Base-by-base conservation (phyloP, 2,113 vertebrate genomes). In the Andinoacara biseriatus region DNA sequence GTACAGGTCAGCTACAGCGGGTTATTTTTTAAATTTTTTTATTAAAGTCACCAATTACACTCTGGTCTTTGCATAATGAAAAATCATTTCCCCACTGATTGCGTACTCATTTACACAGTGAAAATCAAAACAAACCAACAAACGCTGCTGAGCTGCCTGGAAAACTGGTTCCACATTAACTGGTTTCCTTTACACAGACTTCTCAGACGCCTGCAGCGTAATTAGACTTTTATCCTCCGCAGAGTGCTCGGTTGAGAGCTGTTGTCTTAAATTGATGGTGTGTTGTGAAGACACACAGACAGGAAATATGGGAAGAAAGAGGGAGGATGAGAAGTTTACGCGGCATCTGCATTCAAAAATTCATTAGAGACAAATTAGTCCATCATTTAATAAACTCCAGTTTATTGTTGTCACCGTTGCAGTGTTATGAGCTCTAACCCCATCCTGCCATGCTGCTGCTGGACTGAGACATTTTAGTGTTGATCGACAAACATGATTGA, bases 391-490 rank as follows among this genome's bases (percentile, higher is more conserved):
- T n/a, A 38, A 33, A 49, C 6, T 4, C 46, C 46, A 72, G 26
- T 72, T 54, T 72, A n/a, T 72, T 3, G n/a, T 72, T 72, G 52
- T 10, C 67, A 8, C 46, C 3, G 2, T 46, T 52, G 26, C 43
- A 31, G 65, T 31, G 18, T 72, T 72, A 31, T 54, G 18, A 54
- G 43, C 43, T 72, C 65, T 13, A 52, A 52, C 24, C 52, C 49
- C 15, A 52, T 72, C 67, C 18, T 9, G 7, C 29, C 7, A 2
- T 76, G 15, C 49, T 17, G 15, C 49, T 17, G 57, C 17, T 29
- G 20, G 43, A 80, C 20, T 67, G 29, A 63, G 59, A 31, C 24
- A 60, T 86, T 89, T 84, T 67, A 60, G 62, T 43, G 62, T 65
- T 60, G 33, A 63, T 43, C 33, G 52, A 7, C 10, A 18, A 59